Percentiles rank a stretch among this genome's conserved stretches.
Evolutionary conservation across 2,113 vertebrate genomes (phyloP).

Genomic region (Mus pahari): DNA sequence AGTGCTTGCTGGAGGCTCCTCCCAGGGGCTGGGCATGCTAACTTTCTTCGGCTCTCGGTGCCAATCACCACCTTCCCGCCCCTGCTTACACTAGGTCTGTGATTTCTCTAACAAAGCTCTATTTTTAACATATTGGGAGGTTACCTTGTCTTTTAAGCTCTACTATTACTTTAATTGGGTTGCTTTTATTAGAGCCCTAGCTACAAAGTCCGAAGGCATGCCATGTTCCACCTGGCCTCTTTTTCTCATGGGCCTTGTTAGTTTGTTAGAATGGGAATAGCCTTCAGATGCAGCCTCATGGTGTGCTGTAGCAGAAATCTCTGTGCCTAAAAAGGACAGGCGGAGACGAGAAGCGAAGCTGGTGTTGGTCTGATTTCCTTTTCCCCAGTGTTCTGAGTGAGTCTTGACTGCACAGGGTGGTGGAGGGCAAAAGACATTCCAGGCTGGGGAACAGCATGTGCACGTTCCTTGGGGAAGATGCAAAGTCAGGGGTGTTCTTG

Average conservation of each 20-base stretch:
- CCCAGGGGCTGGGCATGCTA: rapidly evolving
- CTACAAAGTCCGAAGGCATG: not conserved
- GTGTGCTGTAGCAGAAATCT: not conserved
- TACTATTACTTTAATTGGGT: not conserved
- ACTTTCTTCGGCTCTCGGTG: not conserved
- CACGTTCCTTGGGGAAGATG: not conserved
- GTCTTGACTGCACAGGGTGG: not conserved
- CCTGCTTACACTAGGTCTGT: not conserved
- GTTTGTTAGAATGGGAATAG: not conserved
- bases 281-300: not conserved
- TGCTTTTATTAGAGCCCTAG: not conserved
- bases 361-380: not conserved
- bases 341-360: too few species aligned
- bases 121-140: not conserved
- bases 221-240: not conserved
- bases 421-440: not conserved
- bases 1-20: rapidly evolving
- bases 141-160: not conserved
- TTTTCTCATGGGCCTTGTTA: not conserved
- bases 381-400: not conserved
- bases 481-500: not conserved
- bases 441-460: not conserved
- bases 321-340: not conserved
- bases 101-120: not conserved
- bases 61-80: not conserved